Percentiles rank a stretch among this genome's conserved stretches.
These are phyloP conservation scores for Orussus abietinus DNA, from an alignment of 1,140 invertebrate species.

Conservation along the genomic window DNA sequence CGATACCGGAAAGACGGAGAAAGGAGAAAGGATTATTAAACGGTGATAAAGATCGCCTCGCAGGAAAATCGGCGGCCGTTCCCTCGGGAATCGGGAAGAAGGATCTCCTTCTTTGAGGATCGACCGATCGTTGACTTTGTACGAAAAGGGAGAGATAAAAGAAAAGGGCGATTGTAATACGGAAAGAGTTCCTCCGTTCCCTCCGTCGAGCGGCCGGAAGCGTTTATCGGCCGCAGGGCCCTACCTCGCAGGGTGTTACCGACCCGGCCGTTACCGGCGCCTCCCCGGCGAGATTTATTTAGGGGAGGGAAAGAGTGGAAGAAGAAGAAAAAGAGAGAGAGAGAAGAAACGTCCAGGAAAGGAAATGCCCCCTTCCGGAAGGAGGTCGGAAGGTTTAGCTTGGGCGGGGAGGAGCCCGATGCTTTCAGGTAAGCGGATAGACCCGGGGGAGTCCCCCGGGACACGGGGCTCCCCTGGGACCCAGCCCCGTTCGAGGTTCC, in stretches of 20 bases:
- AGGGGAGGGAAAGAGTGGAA: background rate
- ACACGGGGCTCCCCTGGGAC: slow-evolving; percentile 27
- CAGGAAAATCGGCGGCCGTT: no score
- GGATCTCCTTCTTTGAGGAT: background rate
- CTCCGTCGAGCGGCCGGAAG: no score
- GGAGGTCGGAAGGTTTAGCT: slow-evolving; percentile 6
- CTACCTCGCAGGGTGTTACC: no score
- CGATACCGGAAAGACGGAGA: no score
- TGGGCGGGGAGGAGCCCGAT: slow-evolving; percentile 18
- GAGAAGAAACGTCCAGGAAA: slow-evolving; percentile 5
- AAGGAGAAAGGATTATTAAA: no score
- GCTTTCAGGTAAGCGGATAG: slow-evolving; percentile 30
- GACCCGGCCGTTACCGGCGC: no score
- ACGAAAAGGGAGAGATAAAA: background rate
- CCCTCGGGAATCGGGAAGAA: no score
- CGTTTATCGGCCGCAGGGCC: no score
- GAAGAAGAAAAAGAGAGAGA: slow-evolving; percentile 1
- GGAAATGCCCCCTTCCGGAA: background rate
- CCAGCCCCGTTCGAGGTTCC: slow-evolving; percentile 24
- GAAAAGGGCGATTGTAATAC: no score
- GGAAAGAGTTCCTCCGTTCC: no score
- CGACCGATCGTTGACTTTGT: background rate
- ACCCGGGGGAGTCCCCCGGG: slow-evolving; percentile 21
- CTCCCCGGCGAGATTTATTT: no score
- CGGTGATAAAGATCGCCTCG: no score